Evolutionary conservation across 35 echinoderm and acorn worm genomes (phyloP), one percentile per base, ranked within the genome.

Genomic region (Ophioderma brevispina): DNA sequence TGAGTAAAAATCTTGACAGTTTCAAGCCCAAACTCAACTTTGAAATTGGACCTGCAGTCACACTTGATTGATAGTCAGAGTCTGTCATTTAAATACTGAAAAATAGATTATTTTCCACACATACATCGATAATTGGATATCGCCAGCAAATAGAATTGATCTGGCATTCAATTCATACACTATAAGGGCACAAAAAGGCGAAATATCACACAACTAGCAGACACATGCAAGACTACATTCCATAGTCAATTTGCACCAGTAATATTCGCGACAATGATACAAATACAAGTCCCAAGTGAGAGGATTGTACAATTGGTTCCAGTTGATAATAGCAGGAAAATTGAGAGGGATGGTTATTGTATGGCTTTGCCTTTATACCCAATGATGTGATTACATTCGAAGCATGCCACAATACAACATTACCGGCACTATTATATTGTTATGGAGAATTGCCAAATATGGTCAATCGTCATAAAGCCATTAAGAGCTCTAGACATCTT

Each of bases 381-480:
- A 4, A 46, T 46, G 59, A 70, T 70, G 59, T 70, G 15, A 70
- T 70, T 70, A 70, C 6, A 70, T 25, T 25, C 28, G 23, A 70
- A 15, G 59, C n/a, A 30, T 25, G 10, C 23, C 10, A 70, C 59
- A 70, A 70, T 70, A 25, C 23, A 70, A 70, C 59, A 70, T 70
- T 70, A 70, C 10, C 28, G 59, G 59, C 59, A 4, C 23, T 70
- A 70, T 70, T 70, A 13, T 70, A 70, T 70, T 30, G 59, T 30
- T 70, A 70, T 70, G 4, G 17, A 13, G 10, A 70, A 70, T 70
- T 70, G 5, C 59, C 59, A 70, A 70, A 70, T 70, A 70, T 70
- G 59, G 17, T 70, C 59, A 70, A 70, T 70, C 28, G 59, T 70
- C 59, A 70, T 70, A 70, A 70, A 70, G 28, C 59, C 59, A 70